Conservation (phyloP, 2,888 invertebrate species). For the Sabatieria punctata region DNA sequence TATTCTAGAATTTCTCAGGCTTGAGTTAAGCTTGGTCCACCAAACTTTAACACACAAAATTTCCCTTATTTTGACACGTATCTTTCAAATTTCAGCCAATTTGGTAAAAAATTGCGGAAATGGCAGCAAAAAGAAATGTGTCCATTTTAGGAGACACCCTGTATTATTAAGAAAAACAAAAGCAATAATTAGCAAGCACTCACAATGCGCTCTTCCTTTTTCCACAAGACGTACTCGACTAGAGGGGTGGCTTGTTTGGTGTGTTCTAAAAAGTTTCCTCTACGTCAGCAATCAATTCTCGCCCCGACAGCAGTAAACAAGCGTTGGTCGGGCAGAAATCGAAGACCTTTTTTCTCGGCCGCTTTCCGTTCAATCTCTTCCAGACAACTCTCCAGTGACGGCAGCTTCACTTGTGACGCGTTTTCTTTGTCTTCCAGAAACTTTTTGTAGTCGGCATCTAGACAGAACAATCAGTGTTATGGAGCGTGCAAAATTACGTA, state of each 20-base stretch:
- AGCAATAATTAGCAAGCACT: background rate
- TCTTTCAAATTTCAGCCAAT: too few species aligned
- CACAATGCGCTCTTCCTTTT: slow-evolving; percentile 4
- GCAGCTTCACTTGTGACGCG: background rate
- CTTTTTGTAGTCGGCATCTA: too few species aligned
- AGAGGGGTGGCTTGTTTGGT: slow-evolving; percentile 1
- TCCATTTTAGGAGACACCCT: too few species aligned
- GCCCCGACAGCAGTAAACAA: background rate
- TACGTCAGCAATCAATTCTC: background rate
- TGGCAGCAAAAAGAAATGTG: too few species aligned
- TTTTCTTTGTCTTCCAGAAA: slow-evolving; percentile 20
- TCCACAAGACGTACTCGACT: background rate
- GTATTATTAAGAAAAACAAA: background rate
- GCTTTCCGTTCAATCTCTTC: slow-evolving; percentile 6
- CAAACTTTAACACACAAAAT: too few species aligned
- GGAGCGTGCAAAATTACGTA: too few species aligned
- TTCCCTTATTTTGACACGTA: too few species aligned
- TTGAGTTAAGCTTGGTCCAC: too few species aligned
- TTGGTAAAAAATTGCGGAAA: too few species aligned
- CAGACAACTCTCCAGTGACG: background rate
- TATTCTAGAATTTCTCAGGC: too few species aligned
- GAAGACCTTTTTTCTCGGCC: slow-evolving; percentile 5
- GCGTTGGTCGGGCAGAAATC: background rate
- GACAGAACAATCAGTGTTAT: too few species aligned
- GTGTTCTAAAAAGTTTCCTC: background rate